Evolutionary conservation across 2,113 vertebrate species (phyloP), one percentile per base, ranked within the genome.

Genomic region (Chlamydotis undulata): DNA sequence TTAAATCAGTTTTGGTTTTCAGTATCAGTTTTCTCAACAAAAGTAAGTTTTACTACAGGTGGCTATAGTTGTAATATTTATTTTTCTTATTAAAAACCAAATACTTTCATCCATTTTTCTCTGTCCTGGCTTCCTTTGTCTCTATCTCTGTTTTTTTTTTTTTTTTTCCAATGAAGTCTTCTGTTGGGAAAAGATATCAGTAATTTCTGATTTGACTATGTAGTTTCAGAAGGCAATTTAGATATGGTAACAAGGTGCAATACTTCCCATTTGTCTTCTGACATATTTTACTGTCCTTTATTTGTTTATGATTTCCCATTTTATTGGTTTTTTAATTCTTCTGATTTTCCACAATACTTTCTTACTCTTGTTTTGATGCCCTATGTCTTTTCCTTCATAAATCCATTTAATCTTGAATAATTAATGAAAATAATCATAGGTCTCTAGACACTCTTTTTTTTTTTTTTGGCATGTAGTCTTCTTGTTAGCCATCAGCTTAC

Each of bases 401-500:
- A 39, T 71, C 65, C 87, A 71, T 74, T 96, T 94, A 91, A 93
- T 90, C 59, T 85, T 61, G 45, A 94, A 65, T 91, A 91, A 87
- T 93, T 89, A 93, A 87, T 74, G 39, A 84, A 94, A 83, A 87
- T 89, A 92, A 73, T 77, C 79, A 77, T 59, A 68, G 24, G 25
- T 65, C 89, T 92, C 81, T 87, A 78, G 74, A 43, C 22, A 67
- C 33, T 50, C 79, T 75, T 93, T 37, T 37, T 37, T 37, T 37
- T 96, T 96, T 43, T 43, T 96, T 96, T 96, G 82, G 39, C 75
- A 83, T 6, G 4, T 61, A 84, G 29, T 45, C 17, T 79, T 93
- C 29, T 50, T 85, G 71, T 31, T 79, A 94, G 52, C 33, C 50
- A 12, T 89, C 63, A 93, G 70, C 19, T 92, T 59, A 45, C 19